These are phyloP conservation scores for Rallus limicola DNA, from an alignment of 2,113 vertebrate species.

Conservation along the genomic window DNA sequence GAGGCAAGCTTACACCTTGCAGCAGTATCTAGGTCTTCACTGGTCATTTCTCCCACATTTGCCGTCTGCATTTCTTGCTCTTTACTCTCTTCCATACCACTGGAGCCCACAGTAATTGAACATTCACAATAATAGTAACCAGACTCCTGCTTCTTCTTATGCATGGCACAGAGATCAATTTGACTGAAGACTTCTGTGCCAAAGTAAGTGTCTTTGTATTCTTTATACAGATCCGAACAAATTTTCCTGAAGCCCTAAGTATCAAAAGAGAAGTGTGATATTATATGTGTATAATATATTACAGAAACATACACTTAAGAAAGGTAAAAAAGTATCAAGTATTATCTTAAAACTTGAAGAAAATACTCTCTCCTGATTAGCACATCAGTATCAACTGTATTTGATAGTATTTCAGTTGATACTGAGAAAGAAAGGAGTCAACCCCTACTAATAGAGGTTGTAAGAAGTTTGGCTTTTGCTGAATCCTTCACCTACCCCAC, in stretches of 20 bases:
- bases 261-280: background rate
- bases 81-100: background rate
- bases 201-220: constrained; percentile 61
- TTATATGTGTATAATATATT: background rate
- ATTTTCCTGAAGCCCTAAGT: constrained; percentile 56
- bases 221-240: constrained; percentile 46
- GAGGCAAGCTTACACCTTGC: background rate
- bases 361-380: fast-evolving
- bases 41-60: background rate
- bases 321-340: background rate
- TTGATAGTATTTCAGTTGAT: background rate
- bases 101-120: background rate
- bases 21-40: background rate
- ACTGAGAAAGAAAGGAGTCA: background rate
- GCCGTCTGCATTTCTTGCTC: background rate
- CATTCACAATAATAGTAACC: constrained; percentile 56
- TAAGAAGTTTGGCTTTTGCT: background rate
- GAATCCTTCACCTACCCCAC: background rate
- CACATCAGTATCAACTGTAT: background rate
- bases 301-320: background rate
- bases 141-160: constrained; percentile 63
- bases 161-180: constrained; percentile 69
- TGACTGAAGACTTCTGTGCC: constrained; percentile 41
- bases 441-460: background rate
- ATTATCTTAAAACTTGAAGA: background rate